Conservation (phyloP, 2,113 vertebrate genomes). For the Parus major region DNA sequence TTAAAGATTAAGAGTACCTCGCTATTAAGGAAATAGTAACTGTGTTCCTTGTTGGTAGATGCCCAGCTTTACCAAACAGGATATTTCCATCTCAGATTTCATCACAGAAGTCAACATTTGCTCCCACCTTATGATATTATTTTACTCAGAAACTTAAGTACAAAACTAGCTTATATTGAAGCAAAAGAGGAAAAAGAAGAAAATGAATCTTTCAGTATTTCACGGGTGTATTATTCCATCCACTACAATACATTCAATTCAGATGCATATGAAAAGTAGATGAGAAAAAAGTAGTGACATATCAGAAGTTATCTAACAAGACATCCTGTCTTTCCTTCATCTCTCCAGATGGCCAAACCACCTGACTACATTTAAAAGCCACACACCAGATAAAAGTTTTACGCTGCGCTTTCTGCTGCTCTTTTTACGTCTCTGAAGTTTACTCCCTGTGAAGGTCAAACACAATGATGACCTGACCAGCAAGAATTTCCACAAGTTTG, state of each 20-base stretch:
- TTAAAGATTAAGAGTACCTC: neutral
- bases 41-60: neutral
- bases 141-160: neutral
- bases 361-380: conserved; percentile 23
- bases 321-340: neutral
- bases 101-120: neutral
- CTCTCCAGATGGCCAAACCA: conserved; percentile 20
- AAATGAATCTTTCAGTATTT: neutral
- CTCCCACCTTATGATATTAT: neutral
- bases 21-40: neutral
- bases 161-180: neutral
- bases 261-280: conserved; percentile 8
- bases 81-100: neutral
- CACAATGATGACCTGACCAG: neutral
- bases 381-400: conserved; percentile 2
- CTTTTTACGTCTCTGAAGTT: conserved; percentile 36
- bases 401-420: neutral
- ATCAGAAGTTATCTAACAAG: conserved; percentile 18
- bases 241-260: neutral
- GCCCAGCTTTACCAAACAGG: neutral
- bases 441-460: conserved; percentile 33
- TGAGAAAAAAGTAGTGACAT: neutral
- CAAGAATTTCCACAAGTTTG: neutral
- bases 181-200: neutral
- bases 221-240: neutral